These are phyloP conservation scores for Lasioglossum malachurum DNA, from an alignment of 2,888 invertebrate genomes.

Conservation along the genomic window DNA sequence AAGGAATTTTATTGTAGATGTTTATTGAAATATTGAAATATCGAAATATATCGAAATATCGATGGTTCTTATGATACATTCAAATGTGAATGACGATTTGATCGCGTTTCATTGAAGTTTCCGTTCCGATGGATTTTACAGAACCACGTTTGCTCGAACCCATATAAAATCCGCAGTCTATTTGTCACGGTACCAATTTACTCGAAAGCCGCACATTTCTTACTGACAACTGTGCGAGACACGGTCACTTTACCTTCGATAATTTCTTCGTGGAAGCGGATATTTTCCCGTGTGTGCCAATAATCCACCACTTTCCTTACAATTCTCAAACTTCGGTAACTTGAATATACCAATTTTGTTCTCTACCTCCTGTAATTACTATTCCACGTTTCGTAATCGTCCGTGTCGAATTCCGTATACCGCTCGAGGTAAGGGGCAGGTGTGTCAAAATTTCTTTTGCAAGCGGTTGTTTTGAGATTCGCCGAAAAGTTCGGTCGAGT, in stretches of 20 bases:
- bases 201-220: neutral
- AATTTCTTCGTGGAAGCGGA: neutral
- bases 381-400: neutral
- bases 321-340: neutral
- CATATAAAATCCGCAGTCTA: neutral
- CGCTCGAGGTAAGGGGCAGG: neutral
- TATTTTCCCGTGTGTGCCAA: neutral
- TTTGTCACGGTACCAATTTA: slow-evolving; percentile 5
- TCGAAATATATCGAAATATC: neutral
- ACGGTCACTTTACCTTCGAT: neutral
- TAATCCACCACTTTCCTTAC: neutral
- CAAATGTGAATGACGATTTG: neutral
- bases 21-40: neutral
- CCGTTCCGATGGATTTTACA: neutral
- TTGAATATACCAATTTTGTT: neutral
- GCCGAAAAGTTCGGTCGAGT: slow-evolving; percentile 7
- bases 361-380: neutral
- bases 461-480: neutral
- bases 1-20: neutral
- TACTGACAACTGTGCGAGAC: slow-evolving; percentile 1
- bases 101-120: neutral
- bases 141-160: neutral
- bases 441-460: neutral
- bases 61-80: neutral
- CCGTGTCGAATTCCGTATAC: neutral